Percentiles rank a stretch among this genome's conserved stretches.
Conservation (phyloP, 2,113 vertebrate species). For the Vimba vimba region DNA sequence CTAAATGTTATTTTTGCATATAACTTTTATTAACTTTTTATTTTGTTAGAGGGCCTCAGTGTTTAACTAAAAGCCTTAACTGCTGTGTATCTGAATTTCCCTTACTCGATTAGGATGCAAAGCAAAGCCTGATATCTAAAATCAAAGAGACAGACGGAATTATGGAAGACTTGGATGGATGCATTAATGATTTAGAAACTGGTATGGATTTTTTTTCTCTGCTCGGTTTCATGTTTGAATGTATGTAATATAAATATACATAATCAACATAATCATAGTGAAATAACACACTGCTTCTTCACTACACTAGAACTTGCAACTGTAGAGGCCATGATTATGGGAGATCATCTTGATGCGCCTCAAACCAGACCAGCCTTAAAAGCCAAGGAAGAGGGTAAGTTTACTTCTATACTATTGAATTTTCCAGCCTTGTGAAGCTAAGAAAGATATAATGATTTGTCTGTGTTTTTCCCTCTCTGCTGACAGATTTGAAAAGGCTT, state of each 20-base stretch:
- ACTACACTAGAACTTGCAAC: slow-evolving; percentile 66
- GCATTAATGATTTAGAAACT: slow-evolving; percentile 67
- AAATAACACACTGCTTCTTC: not conserved
- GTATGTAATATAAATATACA: not conserved
- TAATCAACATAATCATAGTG: not conserved
- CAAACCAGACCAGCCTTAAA: slow-evolving; percentile 60
- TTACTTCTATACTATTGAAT: not conserved
- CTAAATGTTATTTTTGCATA: not conserved
- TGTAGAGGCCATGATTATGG: slow-evolving; percentile 61
- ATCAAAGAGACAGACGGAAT: slow-evolving; percentile 66
- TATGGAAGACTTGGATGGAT: slow-evolving; percentile 68
- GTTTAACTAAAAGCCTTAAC: not conserved
- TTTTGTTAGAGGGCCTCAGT: not conserved
- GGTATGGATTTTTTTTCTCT: slow-evolving; percentile 58
- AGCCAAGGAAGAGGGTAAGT: slow-evolving; percentile 66
- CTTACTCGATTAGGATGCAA: slow-evolving; percentile 64
- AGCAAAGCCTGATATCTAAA: slow-evolving; percentile 63
- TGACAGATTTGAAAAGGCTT: slow-evolving; percentile 65
- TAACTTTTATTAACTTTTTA: not conserved
- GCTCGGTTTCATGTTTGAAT: not conserved
- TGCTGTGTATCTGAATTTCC: not conserved
- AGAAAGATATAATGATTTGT: not conserved
- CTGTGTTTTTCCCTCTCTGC: not conserved
- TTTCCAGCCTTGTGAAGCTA: not conserved
- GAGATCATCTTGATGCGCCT: slow-evolving; percentile 41